Evolutionary conservation across 2,888 invertebrate species (phyloP).

Genomic region (Amphimallon solstitiale): DNA sequence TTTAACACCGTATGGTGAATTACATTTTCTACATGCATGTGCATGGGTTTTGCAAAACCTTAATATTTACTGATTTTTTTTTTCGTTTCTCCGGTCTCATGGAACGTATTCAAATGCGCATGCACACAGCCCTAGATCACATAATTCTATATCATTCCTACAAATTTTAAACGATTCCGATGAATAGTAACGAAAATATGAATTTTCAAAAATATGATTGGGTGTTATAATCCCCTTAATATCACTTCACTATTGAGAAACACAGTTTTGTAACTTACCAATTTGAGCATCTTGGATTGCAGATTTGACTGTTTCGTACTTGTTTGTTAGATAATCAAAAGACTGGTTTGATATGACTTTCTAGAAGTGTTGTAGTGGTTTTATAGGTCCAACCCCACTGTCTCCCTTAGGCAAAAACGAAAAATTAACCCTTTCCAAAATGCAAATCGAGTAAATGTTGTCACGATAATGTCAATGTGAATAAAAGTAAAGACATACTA

Average conservation of each 20-base stretch:
- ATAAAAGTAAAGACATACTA: not conserved
- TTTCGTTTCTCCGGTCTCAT: too few relatives aligned
- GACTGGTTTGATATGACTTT: not conserved
- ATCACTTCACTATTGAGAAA: not conserved
- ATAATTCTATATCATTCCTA: too few relatives aligned
- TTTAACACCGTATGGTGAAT: too few relatives aligned
- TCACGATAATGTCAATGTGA: slow-evolving; percentile 33
- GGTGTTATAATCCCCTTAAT: not conserved
- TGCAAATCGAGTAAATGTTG: slow-evolving; percentile 17
- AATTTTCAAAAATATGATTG: too few relatives aligned
- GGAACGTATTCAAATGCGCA: too few relatives aligned
- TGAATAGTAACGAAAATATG: too few relatives aligned
- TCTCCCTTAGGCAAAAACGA: slow-evolving; percentile 11
- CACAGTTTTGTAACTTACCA: slow-evolving; percentile 37
- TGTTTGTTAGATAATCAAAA: slow-evolving; percentile 15
- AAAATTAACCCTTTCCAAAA: slow-evolving; percentile 39
- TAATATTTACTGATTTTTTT: too few relatives aligned
- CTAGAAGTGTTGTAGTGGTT: not conserved
- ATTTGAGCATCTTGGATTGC: slow-evolving; percentile 44
- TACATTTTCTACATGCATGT: too few relatives aligned
- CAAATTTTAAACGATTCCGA: too few relatives aligned
- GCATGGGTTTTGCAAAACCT: too few relatives aligned
- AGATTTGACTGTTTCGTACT: slow-evolving; percentile 20
- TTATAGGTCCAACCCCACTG: slow-evolving; percentile 31
- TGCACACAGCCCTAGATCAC: too few relatives aligned